Evolutionary conservation across 2,113 vertebrate genomes (phyloP).

Genomic region (Glaucidium brasilianum): DNA sequence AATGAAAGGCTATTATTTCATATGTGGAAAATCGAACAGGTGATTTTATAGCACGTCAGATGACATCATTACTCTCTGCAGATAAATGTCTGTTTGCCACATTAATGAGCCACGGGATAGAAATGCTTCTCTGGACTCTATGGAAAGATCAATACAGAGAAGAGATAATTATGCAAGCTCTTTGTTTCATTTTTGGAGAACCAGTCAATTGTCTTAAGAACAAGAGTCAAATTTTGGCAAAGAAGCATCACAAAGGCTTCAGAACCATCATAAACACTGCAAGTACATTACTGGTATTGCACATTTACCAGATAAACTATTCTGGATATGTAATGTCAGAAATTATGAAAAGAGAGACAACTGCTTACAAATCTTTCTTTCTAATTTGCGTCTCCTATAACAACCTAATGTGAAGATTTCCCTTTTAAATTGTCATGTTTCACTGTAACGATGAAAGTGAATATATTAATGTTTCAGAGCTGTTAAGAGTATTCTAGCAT

Average conservation of each 20-base stretch:
- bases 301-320: background rate
- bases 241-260: slow-evolving; percentile 9
- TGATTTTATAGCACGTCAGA: slow-evolving; percentile 58
- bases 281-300: background rate
- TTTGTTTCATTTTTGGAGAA: slow-evolving; percentile 43
- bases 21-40: slow-evolving; percentile 47
- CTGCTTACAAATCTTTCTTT: slow-evolving; percentile 30
- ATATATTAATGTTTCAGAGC: slow-evolving; percentile 12
- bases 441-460: slow-evolving; percentile 5
- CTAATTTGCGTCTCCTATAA: slow-evolving; percentile 24
- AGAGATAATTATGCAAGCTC: slow-evolving; percentile 2
- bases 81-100: slow-evolving; percentile 65
- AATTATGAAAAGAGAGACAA: slow-evolving; percentile 33
- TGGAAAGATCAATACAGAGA: slow-evolving; percentile 69
- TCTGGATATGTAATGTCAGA: background rate
- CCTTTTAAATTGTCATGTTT: background rate
- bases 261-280: slow-evolving; percentile 17
- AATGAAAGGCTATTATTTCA: slow-evolving; percentile 52
- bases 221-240: slow-evolving; percentile 14
- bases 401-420: slow-evolving; percentile 28
- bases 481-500: background rate
- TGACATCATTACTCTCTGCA: slow-evolving; percentile 71
- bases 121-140: slow-evolving; percentile 64
- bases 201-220: slow-evolving; percentile 15
- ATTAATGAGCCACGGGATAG: slow-evolving; percentile 69